A percentile compares a stretch with the other conserved stretches of the same genome.
These are phyloP conservation scores for Holocentrus rufus DNA, from an alignment of 2,797 vertebrate species.

Conservation along the genomic window DNA sequence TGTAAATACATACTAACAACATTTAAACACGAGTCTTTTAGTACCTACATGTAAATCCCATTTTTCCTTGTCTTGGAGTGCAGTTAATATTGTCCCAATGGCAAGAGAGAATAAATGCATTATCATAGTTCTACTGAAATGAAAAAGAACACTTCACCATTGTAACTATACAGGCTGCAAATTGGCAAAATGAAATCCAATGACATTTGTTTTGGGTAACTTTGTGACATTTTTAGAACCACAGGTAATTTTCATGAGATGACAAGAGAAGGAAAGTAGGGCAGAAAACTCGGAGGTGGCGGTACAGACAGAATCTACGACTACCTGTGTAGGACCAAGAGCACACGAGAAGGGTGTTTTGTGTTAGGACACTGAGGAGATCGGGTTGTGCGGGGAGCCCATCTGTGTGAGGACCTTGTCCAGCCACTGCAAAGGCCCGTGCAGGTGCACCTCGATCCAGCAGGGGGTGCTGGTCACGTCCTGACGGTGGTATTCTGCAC, in stretches of 20 bases:
- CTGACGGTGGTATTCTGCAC: constrained; percentile 97
- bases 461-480: constrained; percentile 98
- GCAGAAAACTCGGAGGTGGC: constrained; percentile 32
- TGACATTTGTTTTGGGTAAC: not conserved
- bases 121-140: constrained; percentile 31
- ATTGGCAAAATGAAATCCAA: constrained; percentile 31
- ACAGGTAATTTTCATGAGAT: constrained; percentile 21
- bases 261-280: not conserved
- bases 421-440: constrained; percentile 97
- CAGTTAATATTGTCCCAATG: constrained; percentile 36
- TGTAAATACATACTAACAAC: constrained; percentile 58
- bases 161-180: constrained; percentile 29
- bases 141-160: constrained; percentile 17
- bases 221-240: not conserved
- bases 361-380: constrained; percentile 96
- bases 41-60: constrained; percentile 70
- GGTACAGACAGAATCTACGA: constrained; percentile 59
- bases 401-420: constrained; percentile 99
- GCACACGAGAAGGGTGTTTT: not conserved
- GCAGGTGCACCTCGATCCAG: constrained; percentile 98
- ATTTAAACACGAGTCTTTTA: constrained; percentile 57
- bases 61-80: constrained; percentile 53
- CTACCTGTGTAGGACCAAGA: constrained; percentile 52
- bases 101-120: constrained; percentile 35
- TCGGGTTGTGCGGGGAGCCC: constrained; percentile 97